Evolutionary conservation across 2,888 invertebrate species (phyloP), one percentile per base, ranked within the genome.

Genomic region (Phortica okadai): DNA sequence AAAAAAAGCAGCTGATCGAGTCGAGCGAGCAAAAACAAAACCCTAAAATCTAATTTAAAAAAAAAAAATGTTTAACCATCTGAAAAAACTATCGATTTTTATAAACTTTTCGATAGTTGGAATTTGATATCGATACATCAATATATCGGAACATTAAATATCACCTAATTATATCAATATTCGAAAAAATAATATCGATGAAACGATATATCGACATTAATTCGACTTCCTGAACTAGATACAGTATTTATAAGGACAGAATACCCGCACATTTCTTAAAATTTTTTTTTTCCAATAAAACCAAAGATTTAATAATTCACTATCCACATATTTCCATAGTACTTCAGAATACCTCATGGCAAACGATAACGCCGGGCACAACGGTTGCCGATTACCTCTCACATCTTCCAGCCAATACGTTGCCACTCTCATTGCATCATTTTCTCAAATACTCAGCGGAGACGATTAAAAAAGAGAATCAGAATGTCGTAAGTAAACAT

Each of bases 361-460:
- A 92, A 81, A 90, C 91, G 33, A 81, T 94, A 14, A 93, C 94
- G n/a, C 94, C 94, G 42, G 96, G 96, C 74, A 95, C 96, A 0
- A 95, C 96, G 0, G 96, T 97, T 8, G 96, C 96, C 10, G 96
- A 97, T 91, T 97, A 97, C 90, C 93, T 97, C 77, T 96, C 96
- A 8, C 96, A 96, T 78, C 91, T 97, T 81, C 95, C 95, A 69
- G 94, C 95, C 74, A 94, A 94, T 62, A 95, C 95, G 41, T 90
- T 95, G 82, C 96, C 96, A 0, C 91, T 97, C 75, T 96, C 96
- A 42, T 92, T 97, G 74, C 97, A 97, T 89, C 96, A 97, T 90
- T 95, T 97, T 83, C 93, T 97, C 56, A 96, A 96, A 90, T 96
- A 96, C 91, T 96, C 96, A 2, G 95, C 95, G 0, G 94, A 95